These are phyloP conservation scores for Acrocephalus arundinaceus DNA, from an alignment of 2,113 vertebrate species.

Conservation along the genomic window DNA sequence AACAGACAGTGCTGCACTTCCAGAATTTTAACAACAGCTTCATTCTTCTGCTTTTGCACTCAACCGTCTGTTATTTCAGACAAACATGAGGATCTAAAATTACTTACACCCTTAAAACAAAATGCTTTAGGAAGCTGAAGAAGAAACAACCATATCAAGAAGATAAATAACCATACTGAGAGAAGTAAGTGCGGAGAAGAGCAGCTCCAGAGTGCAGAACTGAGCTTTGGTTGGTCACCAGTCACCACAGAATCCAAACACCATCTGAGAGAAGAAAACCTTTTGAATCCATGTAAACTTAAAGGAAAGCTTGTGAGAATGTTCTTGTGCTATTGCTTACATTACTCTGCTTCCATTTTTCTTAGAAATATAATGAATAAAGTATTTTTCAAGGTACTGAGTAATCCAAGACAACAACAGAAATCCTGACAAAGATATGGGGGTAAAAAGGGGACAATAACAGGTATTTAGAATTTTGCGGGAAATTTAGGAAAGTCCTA, in stretches of 20 bases:
- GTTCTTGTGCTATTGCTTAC: background rate
- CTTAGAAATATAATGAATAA: background rate
- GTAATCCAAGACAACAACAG: background rate
- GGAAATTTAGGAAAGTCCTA: background rate
- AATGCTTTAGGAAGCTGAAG: background rate
- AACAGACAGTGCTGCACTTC: constrained; percentile 41
- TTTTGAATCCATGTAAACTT: background rate
- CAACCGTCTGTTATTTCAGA: constrained; percentile 3
- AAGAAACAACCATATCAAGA: background rate
- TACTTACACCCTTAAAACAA: constrained; percentile 16
- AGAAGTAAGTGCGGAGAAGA: constrained; percentile 3
- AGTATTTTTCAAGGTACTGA: background rate
- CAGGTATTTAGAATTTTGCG: background rate
- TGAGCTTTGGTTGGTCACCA: background rate
- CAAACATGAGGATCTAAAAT: constrained; percentile 15
- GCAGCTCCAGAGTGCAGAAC: background rate
- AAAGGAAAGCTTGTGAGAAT: background rate
- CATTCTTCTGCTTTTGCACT: constrained; percentile 57
- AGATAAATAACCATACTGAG: background rate
- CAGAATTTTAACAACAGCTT: constrained; percentile 69
- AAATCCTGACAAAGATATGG: background rate
- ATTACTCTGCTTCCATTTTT: background rate
- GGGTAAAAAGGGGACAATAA: background rate
- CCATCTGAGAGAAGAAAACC: background rate
- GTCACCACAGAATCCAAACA: background rate